Percentiles rank a stretch among this genome's conserved stretches.
These are phyloP conservation scores for Autographa gamma DNA, from an alignment of 2,888 invertebrate genomes.

Conservation along the genomic window DNA sequence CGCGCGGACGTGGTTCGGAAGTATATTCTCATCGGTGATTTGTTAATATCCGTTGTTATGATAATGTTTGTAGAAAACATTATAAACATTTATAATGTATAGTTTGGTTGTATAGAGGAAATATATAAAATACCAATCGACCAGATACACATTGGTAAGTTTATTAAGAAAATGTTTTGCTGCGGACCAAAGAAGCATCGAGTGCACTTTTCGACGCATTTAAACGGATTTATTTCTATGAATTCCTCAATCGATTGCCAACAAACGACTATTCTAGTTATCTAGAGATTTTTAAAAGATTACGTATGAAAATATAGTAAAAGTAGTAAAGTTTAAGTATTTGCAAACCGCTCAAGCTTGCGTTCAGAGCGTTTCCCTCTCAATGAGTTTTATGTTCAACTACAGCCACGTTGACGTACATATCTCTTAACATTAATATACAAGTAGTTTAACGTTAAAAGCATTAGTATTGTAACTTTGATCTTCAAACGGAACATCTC, in stretches of 20 bases:
- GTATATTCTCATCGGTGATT: conserved; percentile 21
- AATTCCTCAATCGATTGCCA: background rate
- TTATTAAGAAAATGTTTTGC: conserved; percentile 21
- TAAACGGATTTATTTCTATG: background rate
- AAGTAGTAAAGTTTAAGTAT: background rate
- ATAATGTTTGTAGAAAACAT: conserved; percentile 7
- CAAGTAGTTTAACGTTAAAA: background rate
- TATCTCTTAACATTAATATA: background rate
- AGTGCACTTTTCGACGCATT: conserved; percentile 15
- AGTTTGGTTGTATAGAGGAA: background rate
- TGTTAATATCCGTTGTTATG: conserved; percentile 21
- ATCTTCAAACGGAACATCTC: conserved; percentile 42
- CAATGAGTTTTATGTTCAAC: background rate
- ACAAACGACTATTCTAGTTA: background rate
- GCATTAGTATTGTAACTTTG: conserved; percentile 43
- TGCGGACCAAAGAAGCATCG: conserved; percentile 24
- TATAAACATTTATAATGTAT: too few relatives aligned
- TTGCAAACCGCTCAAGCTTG: background rate
- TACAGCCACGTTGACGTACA: background rate
- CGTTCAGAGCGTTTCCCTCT: background rate
- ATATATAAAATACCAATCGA: too few relatives aligned
- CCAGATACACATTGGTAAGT: background rate
- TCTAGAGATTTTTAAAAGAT: background rate
- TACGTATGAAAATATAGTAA: background rate
- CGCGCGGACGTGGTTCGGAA: background rate